Evolutionary conservation across 2,113 vertebrate species (phyloP), one percentile per base, ranked within the genome.

Genomic region (Takifugu flavidus): DNA sequence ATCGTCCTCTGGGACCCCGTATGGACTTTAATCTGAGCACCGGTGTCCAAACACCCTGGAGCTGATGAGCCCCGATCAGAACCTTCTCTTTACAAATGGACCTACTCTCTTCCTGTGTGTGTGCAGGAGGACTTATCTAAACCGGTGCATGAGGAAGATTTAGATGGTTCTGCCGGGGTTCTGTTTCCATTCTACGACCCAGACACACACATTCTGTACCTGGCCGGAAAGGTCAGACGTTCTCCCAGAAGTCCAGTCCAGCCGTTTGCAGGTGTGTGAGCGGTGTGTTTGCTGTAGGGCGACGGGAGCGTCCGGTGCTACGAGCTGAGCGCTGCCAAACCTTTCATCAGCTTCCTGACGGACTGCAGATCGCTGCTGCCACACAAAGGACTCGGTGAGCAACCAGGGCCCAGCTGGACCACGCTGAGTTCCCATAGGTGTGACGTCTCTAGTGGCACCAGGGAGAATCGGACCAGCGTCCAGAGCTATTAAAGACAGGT

Each of bases 291-390:
- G 25, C 51, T 64, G 1, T 7, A 99, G 97, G 97, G 96, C 25
- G 95, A 98, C 4, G 93, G 94, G 56, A 98, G 94, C 84, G 95
- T 98, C 74, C 86, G 94, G 26, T 96, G 93, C 86, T 99, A 96
- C 25, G 94, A 96, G 75, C 80, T 98, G 71, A 94, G 84, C 64
- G 13, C 77, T 1, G 89, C 93, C 69, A 96, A 95, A 69, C 97
- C 97, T 5, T 91, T 94, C 80, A 73, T 97, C 62, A 91, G 71
- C 81, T 96, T 93, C 87, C 83, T 99, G 86, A 92, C 70, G 0
- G 95, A 99, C 49, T 94, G 89, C 82, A 91, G 87, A 51, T 98
- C 96, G 44, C 72, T 34, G 49, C 88, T 90, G 46, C 96, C 96
- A 0, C 96, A 98, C 80, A 97, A 95, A 86, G 95, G 96, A 74